Base-by-base conservation (phyloP, 1,140 invertebrate species). In the Triops cancriformis region DNA sequence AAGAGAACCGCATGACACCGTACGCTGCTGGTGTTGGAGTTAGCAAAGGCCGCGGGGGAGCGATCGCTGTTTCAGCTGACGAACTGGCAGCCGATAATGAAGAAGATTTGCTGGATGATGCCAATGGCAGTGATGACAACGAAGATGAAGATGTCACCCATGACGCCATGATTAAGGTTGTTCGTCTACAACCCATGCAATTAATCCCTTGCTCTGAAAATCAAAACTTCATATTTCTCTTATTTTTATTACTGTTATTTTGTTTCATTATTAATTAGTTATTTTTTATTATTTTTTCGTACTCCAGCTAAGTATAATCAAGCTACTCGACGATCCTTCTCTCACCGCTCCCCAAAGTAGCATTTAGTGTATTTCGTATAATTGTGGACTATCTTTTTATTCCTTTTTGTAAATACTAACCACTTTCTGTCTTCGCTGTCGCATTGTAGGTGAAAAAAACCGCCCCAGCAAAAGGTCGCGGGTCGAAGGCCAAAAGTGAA, bases 91-190 rank as follows among this genome's bases (percentile, higher is more conserved):
- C 85, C 18, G 86, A 87, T 6, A 87, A 84, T 72, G 82, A 86
- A 6, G 80, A 84, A 7, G 84, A 84, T 18, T 86, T 83, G 2
- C 84, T 85, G 0, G 86, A 86, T 5, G 86, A 86, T 26, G 85
- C 87, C 26, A 84, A 81, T 4, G 85, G 84, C 51, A 84, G 84
- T 37, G 84, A 86, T 1, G 86, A 87, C 12, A 82, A 88, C 11
- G 84, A 87, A 18, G 87, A 90, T 27, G 89, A 92, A 80, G 87
- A 90, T 81, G 80, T 92, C 26, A 88, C 90, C 76, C 87, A 87
- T 76, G 93, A 95, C 85, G 89, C 88, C 7, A 90, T 95, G 86
- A 93, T 95, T 64, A 94, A 94, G 86, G 91, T 93, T 64, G 23
- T 18, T 64, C 11, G 11, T 11, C 5, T 45, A 11, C 18, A 11